Base-by-base conservation (phyloP, 2,888 invertebrate species). In the Cataglyphis livida region DNA sequence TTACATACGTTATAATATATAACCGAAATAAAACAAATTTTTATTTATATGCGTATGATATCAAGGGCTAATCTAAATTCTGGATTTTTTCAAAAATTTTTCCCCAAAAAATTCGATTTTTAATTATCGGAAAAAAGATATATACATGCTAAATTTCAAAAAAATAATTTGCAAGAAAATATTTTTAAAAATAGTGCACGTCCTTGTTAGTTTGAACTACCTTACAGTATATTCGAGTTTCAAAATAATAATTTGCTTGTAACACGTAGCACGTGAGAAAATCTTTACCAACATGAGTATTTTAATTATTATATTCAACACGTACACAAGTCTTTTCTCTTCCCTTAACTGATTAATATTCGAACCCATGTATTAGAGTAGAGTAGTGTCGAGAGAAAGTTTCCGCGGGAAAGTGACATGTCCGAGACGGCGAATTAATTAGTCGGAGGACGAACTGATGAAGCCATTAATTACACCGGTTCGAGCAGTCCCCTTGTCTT, bases 351-450 rank as follows among this genome's bases (percentile, higher is more conserved):
- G 59, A 79, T 79, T 79, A 71, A 79, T 79, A 79, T 61, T 79
- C 44, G 71, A 70, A 79, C 12, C 59, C 32, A 21, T 54, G 78
- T 48, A 71, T 79, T 32, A 25, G 71, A 59, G 51, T 32, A 35
- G 71, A 44, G 51, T 48, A 78, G 44, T 35, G 70, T 35, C 44
- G 35, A 21, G 70, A 35, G 71, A 44, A 71, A 79, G 71, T 71
- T 79, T 59, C 48, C 44, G 57, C n/a, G 71, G 59, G 35, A 70
- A 70, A 59, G 71, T 71, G 71, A 79, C 78, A 79, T 59, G 71
- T 71, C 44, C 59, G 59, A 79, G 78, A 79, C 78, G 78, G 59
- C 59, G 35, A 79, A 79, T 79, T 79, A 79, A 79, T 79, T 79
- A 79, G 78, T 70, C 78, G 71, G 59, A 25, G 71, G 57, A 44